Evolutionary conservation across 2,113 vertebrate genomes (phyloP).

Genomic region (Gallinago paraguaiae): DNA sequence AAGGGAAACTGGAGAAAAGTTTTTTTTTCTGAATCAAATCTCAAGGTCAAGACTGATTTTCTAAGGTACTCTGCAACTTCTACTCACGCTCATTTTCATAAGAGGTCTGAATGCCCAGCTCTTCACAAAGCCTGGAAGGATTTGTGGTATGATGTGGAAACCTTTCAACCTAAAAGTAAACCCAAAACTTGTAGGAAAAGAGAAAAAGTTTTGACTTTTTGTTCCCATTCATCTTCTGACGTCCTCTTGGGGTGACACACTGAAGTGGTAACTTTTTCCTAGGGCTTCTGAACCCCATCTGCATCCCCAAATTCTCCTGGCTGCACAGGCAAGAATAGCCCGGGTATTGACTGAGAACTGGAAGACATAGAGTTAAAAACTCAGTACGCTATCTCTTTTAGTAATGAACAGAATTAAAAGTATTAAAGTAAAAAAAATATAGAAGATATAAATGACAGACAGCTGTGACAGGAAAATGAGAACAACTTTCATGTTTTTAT

Average conservation of each 20-base stretch:
- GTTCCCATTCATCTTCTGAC: not conserved
- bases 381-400: not conserved
- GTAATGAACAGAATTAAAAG: not conserved
- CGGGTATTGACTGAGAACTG: not conserved
- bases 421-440: not conserved
- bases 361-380: not conserved
- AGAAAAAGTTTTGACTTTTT: not conserved
- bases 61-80: not conserved
- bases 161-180: not conserved
- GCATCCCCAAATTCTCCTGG: not conserved
- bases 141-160: accelerated
- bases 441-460: slow-evolving; percentile 9
- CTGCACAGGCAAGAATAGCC: not conserved
- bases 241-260: not conserved
- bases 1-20: not conserved
- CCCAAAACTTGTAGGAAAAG: not conserved
- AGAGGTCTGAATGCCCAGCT: not conserved
- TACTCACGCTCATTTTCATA: not conserved
- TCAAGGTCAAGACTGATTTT: not conserved
- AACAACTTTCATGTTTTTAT: slow-evolving; percentile 75
- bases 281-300: not conserved
- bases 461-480: slow-evolving; percentile 38
- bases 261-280: not conserved
- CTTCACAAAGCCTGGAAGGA: not conserved
- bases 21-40: not conserved